These are phyloP conservation scores for Phrynocephalus forsythii DNA, from an alignment of 2,797 vertebrate genomes.

Conservation along the genomic window DNA sequence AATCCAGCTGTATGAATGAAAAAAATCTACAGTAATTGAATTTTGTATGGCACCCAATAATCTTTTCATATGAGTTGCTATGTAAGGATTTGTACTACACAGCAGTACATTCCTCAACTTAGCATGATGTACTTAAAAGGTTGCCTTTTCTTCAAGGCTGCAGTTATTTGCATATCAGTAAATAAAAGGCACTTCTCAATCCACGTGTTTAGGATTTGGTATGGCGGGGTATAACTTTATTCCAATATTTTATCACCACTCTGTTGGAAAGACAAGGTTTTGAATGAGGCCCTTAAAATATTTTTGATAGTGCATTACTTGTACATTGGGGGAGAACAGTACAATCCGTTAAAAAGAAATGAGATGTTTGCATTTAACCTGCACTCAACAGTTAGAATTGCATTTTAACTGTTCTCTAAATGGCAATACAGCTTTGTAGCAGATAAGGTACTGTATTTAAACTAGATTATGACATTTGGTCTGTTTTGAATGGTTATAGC, in stretches of 20 bases:
- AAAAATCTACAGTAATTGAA: not conserved
- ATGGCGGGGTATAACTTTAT: not conserved
- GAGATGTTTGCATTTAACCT: not conserved
- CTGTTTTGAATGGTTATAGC: not conserved
- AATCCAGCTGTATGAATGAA: not conserved
- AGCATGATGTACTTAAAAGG: not conserved
- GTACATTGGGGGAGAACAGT: not conserved
- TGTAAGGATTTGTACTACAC: constrained; percentile 4
- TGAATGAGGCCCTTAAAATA: not conserved
- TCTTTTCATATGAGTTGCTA: constrained; percentile 32
- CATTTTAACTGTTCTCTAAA: constrained; percentile 15
- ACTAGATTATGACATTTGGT: not conserved
- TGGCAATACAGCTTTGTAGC: constrained; percentile 26
- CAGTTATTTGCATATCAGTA: not conserved
- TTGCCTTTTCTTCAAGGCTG: not conserved
- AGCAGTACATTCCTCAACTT: not conserved
- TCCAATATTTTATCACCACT: not conserved
- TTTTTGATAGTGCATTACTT: constrained; percentile 4
- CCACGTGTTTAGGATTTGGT: not conserved
- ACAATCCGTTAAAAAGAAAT: constrained; percentile 10
- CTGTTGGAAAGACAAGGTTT: constrained; percentile 10
- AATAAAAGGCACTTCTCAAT: not conserved
- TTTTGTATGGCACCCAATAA: not conserved
- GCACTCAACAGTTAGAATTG: not conserved
- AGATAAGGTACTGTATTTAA: constrained; percentile 16